Evolutionary conservation across 2,797 vertebrate species (phyloP).

Genomic region (Adelosebastes latens): DNA sequence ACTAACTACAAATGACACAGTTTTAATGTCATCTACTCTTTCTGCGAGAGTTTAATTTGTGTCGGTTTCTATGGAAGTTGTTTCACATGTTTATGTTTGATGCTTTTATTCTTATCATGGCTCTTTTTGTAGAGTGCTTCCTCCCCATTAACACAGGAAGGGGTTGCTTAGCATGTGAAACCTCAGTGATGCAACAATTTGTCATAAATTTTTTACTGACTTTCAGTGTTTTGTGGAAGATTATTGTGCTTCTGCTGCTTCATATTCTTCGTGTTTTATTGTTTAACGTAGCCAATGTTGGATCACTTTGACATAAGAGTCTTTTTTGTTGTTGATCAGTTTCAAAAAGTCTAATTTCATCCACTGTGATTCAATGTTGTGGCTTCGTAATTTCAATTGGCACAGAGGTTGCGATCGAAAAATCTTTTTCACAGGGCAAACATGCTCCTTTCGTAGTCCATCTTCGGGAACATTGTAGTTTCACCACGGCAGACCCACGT

Average conservation of each 20-base stretch:
- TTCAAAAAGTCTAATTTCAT: background rate
- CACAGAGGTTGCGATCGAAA: no score
- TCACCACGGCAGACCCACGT: no score
- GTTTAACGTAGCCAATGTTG: background rate
- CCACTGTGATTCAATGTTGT: background rate
- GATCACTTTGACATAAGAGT: background rate
- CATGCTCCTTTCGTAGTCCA: no score
- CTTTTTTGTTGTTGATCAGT: background rate
- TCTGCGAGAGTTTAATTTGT: background rate
- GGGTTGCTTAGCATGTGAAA: conserved; percentile 57
- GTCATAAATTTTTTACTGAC: conserved; percentile 10
- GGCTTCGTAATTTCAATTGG: background rate
- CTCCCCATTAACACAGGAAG: conserved; percentile 63
- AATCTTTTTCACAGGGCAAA: no score
- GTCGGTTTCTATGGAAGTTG: background rate
- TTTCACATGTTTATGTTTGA: conserved; percentile 12
- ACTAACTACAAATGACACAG: background rate
- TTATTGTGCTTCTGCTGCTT: background rate
- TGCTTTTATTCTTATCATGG: background rate
- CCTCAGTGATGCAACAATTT: conserved; percentile 59
- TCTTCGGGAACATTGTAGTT: no score
- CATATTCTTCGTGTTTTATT: background rate
- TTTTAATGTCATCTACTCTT: background rate
- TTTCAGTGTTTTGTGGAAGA: background rate
- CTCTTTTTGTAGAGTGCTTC: conserved; percentile 28